A percentile compares a stretch with the other conserved stretches of the same genome.
phyloP scores from a whole-genome alignment of 1,140 invertebrate genomes.

The Protaetia brevitarsis region DNA sequence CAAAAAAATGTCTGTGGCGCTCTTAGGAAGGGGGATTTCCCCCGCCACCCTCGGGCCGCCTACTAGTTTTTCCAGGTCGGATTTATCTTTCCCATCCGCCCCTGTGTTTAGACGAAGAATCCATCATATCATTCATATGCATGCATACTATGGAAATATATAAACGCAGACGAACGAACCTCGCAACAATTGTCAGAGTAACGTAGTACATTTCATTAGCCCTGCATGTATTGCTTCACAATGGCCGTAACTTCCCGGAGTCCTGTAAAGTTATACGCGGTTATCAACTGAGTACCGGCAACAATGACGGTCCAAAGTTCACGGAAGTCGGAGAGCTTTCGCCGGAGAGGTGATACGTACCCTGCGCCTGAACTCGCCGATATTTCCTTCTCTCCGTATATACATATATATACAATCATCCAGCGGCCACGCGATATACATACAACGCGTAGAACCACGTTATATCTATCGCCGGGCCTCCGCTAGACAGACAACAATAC shows the following conservation, averaged over 20 bases:
- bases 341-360: conserved; percentile 26
- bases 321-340: conserved; percentile 28
- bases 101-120: no score
- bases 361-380: conserved; percentile 26
- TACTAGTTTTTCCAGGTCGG: no score
- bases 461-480: conserved; percentile 9
- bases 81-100: no score
- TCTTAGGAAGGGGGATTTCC: no score
- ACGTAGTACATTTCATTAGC: conserved; percentile 30
- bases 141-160: conserved; percentile 8
- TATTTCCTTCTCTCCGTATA: conserved; percentile 6
- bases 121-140: conserved; percentile 10
- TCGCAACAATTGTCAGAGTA: conserved; percentile 17
- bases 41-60: no score
- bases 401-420: no score
- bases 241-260: conserved; percentile 27
- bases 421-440: not conserved
- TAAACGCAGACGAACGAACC: not conserved
- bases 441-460: conserved; percentile 1
- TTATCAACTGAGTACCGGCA: conserved; percentile 11
- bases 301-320: conserved; percentile 28
- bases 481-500: conserved; percentile 13
- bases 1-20: no score
- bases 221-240: conserved; percentile 28
- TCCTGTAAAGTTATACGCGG: conserved; percentile 11